These are phyloP conservation scores for Hyles lineata DNA, from an alignment of 2,888 invertebrate species.

Conservation along the genomic window DNA sequence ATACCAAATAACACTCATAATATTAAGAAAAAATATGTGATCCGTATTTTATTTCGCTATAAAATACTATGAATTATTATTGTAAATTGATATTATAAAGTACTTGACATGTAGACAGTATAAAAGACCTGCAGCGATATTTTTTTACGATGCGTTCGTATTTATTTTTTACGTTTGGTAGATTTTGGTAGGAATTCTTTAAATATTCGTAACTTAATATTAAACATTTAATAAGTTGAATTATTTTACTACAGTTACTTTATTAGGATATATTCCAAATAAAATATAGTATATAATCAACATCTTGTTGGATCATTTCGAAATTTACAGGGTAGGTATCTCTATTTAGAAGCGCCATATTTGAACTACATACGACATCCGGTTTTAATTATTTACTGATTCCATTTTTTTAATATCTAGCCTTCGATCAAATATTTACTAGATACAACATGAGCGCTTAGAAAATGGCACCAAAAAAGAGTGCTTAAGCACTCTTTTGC, in stretches of 20 bases:
- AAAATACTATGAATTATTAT: not conserved
- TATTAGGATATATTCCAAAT: too few relatives aligned
- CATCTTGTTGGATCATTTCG: not conserved
- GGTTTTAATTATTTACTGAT: too few relatives aligned
- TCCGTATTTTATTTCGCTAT: not conserved
- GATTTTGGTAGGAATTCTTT: not conserved
- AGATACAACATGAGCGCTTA: too few relatives aligned
- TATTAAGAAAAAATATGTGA: not conserved
- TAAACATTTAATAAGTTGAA: not conserved
- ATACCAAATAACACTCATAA: too few relatives aligned
- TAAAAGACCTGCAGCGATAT: not conserved
- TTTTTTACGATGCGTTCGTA: not conserved
- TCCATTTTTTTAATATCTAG: too few relatives aligned
- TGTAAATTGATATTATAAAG: not conserved
- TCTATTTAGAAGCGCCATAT: not conserved
- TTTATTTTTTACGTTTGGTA: not conserved
- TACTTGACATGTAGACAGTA: not conserved
- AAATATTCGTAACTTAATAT: not conserved
- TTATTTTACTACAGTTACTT: not conserved
- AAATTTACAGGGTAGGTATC: conserved; percentile 7
- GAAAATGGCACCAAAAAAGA: too few relatives aligned
- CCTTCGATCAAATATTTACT: too few relatives aligned
- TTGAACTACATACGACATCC: not conserved
- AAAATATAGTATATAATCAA: not conserved
- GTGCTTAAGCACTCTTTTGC: too few relatives aligned